Percentiles rank a stretch among this genome's conserved stretches.
phyloP scores from a whole-genome alignment of 2,113 vertebrate species.

The Oxygymnocypris stewartii region DNA sequence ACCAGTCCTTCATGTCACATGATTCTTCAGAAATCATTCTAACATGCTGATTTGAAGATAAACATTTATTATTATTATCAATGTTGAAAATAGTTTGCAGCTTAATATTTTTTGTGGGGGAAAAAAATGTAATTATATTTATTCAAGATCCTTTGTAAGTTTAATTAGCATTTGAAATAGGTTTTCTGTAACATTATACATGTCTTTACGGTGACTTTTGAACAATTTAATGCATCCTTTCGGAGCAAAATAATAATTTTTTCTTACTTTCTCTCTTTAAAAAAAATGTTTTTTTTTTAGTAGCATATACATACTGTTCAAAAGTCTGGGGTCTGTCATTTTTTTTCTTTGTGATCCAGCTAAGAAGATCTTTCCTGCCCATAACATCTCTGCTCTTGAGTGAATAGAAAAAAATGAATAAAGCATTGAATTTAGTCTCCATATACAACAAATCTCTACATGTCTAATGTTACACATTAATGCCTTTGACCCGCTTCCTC shows the following conservation, averaged over 20 bases:
- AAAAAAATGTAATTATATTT: no score
- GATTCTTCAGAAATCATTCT: neutral
- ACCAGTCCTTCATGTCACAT: neutral
- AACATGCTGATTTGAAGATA: neutral
- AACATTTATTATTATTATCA: neutral
- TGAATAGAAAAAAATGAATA: neutral
- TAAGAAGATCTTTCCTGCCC: neutral
- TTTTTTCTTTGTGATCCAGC: neutral
- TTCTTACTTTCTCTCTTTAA: no score
- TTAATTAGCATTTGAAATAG: neutral
- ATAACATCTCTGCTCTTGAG: neutral
- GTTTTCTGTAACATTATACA: neutral
- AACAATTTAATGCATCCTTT: no score
- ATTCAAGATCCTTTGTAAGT: neutral
- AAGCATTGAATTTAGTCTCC: neutral
- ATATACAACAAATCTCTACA: conserved; percentile 47
- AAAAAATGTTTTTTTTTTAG: no score
- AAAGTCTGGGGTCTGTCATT: neutral
- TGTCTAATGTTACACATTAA: conserved; percentile 66
- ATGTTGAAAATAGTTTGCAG: neutral
- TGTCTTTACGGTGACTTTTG: neutral
- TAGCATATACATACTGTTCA: neutral
- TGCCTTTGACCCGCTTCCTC: conserved; percentile 51
- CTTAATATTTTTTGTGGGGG: neutral
- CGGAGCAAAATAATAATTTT: no score